These are phyloP conservation scores for Chascanopsetta lugubris DNA, from an alignment of 2,113 vertebrate species.

Conservation along the genomic window DNA sequence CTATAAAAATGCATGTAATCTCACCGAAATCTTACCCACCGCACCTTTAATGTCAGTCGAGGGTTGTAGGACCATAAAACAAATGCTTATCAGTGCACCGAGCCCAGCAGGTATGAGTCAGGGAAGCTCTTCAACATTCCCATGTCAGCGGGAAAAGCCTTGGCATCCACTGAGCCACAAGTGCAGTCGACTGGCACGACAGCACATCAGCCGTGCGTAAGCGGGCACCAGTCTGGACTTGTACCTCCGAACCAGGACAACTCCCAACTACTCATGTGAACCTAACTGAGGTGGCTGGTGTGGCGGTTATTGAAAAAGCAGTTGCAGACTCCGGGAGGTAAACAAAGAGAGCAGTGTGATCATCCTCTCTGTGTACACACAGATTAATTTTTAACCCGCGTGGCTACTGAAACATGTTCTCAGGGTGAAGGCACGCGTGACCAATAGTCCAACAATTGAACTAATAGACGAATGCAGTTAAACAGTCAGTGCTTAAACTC, in stretches of 20 bases:
- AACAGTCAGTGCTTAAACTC: conserved; percentile 1
- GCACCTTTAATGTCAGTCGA: not conserved
- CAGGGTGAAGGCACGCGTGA: conserved; percentile 14
- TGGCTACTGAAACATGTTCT: conserved; percentile 37
- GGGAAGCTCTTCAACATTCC: conserved; percentile 43
- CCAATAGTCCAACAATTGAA: conserved; percentile 14
- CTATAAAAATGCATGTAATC: too few species aligned
- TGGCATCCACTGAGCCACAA: not conserved
- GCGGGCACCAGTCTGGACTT: conserved; percentile 44
- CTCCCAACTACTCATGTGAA: conserved; percentile 38
- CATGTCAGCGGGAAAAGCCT: conserved; percentile 16
- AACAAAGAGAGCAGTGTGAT: conserved; percentile 37
- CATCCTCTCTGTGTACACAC: conserved; percentile 53
- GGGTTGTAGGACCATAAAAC: conserved; percentile 23
- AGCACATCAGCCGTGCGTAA: not conserved
- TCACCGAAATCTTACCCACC: not conserved
- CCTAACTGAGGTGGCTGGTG: not conserved
- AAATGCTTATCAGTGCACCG: conserved; percentile 35
- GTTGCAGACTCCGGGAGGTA: not conserved
- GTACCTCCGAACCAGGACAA: conserved; percentile 25
- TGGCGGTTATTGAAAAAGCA: not conserved
- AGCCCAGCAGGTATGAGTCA: conserved; percentile 38
- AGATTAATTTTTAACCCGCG: conserved; percentile 70
- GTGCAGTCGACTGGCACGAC: not conserved
- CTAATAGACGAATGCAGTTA: not conserved